Base-by-base conservation (phyloP, 2,888 invertebrate genomes). In the Eucera pruinosa region DNA sequence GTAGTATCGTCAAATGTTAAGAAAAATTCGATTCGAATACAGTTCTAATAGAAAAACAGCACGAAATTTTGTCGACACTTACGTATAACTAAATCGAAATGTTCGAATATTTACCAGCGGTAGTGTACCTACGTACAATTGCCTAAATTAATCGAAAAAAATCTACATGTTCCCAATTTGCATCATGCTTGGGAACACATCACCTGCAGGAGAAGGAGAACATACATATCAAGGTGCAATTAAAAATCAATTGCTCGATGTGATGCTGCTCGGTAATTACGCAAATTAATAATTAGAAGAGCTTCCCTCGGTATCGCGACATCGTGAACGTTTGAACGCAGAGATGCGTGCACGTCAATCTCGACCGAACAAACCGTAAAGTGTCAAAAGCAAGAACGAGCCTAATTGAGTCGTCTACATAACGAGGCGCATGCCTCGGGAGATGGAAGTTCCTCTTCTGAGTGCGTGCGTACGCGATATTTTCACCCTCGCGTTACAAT, bases 381-480 rank as follows among this genome's bases (percentile, higher is more conserved):
- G 78, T 73, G 78, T 78, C 75, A 76, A 75, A 80, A 78, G 71
- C 78, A 83, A 81, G 62, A 61, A 78, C 75, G 66, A 55, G 54
- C 58, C 67, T 76, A 83, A 81, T 83, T 81, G 70, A 83, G 55
- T 78, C 78, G 75, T 71, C 66, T 73, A 48, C 64, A 60, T 39
- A 52, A 52, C 39, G 58, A 65, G 64, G 58, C 50, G 43, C 41
- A 25, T 48, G 30, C 7, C 57, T 67, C 33, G 18, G 9, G 41
- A 47, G 25, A 57, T 23, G 66, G 45, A 69, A 71, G 54, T 47
- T 75, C 62, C 20, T 52, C n/a, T 27, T 43, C 36, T 27, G 61
- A 11, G 33, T 47, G 43, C n/a, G 60, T 33, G 69, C 61, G 45
- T 39, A 39, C 64, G 52, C 27, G 72, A 72, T 72, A 66, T 62